phyloP scores from a whole-genome alignment of 2,113 vertebrate species.

The Verasper variegatus region DNA sequence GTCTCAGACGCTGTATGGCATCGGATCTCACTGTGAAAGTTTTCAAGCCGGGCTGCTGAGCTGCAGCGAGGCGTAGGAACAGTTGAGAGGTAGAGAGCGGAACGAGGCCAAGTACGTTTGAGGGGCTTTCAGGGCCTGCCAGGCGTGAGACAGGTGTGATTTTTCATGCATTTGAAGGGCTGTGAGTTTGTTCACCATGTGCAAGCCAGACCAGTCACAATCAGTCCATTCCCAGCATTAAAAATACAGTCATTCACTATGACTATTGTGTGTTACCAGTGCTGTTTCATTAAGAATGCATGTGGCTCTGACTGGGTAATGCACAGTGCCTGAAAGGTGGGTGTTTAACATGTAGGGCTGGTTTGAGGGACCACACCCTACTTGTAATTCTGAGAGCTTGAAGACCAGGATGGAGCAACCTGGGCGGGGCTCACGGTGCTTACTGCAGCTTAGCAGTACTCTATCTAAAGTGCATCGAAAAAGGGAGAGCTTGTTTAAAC shows the following conservation, averaged over 20 bases:
- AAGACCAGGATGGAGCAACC: neutral
- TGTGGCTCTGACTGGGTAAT: neutral
- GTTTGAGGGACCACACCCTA: constrained; percentile 47
- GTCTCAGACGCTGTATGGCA: constrained; percentile 34
- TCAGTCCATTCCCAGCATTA: neutral
- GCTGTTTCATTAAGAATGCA: neutral
- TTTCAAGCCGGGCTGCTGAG: constrained; percentile 29
- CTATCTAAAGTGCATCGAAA: constrained; percentile 3
- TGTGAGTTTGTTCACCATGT: constrained; percentile 13
- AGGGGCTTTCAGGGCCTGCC: constrained; percentile 47
- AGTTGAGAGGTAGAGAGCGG: constrained; percentile 33
- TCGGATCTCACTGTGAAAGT: constrained; percentile 70
- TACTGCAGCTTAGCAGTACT: constrained; percentile 10
- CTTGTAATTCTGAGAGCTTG: neutral
- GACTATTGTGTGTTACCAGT: neutral
- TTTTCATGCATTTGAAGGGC: constrained; percentile 20
- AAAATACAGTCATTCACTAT: neutral
- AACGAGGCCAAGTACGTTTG: constrained; percentile 38
- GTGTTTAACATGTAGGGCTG: constrained; percentile 44
- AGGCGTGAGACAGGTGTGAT: constrained; percentile 45
- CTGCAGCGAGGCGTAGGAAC: constrained; percentile 19
- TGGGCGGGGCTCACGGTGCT: neutral
- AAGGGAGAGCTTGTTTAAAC: constrained; percentile 17
- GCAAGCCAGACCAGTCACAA: constrained; percentile 7
- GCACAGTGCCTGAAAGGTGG: neutral